Conservation (phyloP, 2,797 vertebrate genomes). For the Enteromius unitaeniatus region DNA sequence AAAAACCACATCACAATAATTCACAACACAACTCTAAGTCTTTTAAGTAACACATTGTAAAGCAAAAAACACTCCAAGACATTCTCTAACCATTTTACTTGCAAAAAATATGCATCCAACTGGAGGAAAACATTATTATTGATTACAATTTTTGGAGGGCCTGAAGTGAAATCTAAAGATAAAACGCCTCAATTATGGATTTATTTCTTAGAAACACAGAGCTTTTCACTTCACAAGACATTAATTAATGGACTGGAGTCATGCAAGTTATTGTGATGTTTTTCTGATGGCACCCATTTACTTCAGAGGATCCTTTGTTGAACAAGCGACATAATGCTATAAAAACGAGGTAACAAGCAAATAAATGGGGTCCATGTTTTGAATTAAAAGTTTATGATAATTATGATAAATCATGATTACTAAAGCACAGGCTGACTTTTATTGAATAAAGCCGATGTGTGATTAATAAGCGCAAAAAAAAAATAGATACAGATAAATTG, state of each 20-base stretch:
- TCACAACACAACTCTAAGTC: background rate
- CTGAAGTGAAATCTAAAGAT: background rate
- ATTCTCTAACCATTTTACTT: background rate
- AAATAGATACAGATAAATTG: slow-evolving; percentile 2
- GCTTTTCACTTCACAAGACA: background rate
- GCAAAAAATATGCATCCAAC: background rate
- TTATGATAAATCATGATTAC: slow-evolving; percentile 15
- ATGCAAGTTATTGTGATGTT: background rate
- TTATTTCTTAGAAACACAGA: background rate
- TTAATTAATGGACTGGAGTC: background rate
- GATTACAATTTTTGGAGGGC: background rate
- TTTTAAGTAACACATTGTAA: background rate
- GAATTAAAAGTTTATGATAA: background rate
- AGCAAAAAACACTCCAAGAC: background rate
- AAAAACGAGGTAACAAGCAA: background rate
- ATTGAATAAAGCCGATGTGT: background rate
- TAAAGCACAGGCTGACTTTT: background rate
- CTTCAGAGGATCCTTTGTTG: background rate
- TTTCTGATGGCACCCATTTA: background rate
- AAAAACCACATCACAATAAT: background rate
- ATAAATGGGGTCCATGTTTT: background rate
- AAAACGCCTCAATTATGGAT: background rate
- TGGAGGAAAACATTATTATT: background rate
- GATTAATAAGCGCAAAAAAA: slow-evolving; percentile 1
- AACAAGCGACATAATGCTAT: background rate